Percentiles rank a stretch among this genome's conserved stretches.
These are phyloP conservation scores for Megaptera novaeangliae DNA, from an alignment of 2,113 vertebrate genomes.

Conservation along the genomic window DNA sequence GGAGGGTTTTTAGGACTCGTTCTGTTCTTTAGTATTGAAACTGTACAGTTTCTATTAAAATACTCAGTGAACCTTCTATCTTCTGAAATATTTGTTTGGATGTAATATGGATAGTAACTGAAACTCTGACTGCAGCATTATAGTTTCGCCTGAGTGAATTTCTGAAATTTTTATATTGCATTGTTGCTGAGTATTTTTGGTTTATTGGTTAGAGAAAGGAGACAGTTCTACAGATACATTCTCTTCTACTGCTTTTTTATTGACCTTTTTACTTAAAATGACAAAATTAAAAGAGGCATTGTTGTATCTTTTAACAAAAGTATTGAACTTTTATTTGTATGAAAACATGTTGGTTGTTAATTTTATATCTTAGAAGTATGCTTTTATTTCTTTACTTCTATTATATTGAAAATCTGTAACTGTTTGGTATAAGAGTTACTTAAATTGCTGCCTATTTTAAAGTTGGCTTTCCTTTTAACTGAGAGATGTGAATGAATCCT, in stretches of 20 bases:
- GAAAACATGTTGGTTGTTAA: background rate
- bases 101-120: background rate
- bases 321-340: slow-evolving; percentile 19
- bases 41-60: slow-evolving; percentile 41
- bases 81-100: background rate
- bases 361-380: background rate
- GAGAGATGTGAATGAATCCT: background rate
- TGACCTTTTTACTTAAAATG: slow-evolving; percentile 26
- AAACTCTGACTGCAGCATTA: background rate
- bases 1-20: slow-evolving; percentile 21
- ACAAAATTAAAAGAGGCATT: slow-evolving; percentile 7
- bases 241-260: background rate
- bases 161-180: background rate
- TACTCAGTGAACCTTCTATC: background rate
- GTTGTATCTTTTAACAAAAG: background rate
- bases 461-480: slow-evolving; percentile 32
- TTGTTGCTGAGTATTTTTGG: background rate
- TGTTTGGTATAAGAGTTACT: background rate
- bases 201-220: slow-evolving; percentile 14
- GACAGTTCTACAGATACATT: background rate
- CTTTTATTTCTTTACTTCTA: slow-evolving; percentile 23
- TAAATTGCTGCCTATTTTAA: background rate
- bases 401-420: slow-evolving; percentile 25
- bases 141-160: background rate
- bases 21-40: slow-evolving; percentile 44